Evolutionary conservation across 2,113 vertebrate species (phyloP), one percentile per base, ranked within the genome.

Genomic region (Cacatua alba): DNA sequence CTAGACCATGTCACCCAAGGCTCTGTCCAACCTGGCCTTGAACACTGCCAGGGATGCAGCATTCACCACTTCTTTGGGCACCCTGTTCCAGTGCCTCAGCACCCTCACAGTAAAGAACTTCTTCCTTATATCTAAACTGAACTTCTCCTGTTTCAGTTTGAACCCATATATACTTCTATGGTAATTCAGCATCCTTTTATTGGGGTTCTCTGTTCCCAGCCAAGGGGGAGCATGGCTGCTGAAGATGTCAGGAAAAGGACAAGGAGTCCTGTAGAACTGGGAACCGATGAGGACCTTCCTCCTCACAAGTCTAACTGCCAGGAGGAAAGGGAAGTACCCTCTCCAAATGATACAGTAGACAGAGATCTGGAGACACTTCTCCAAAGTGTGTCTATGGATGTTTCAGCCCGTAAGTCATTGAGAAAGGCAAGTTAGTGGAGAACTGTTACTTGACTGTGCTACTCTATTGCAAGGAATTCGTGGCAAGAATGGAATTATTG

Each of bases 11-110:
- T 59, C 20, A 7, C 20, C 33, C 33, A n/a, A 59, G 33, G 55
- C 19, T n/a, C 33, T 59, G 55, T 59, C 55, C 55, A 59, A 23
- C 33, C 33, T 59, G 33, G 13, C 20, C 13, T n/a, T 59, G 13
- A 23, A 15, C 33, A 23, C 33, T 59, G 57, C 33, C 33, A 59
- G 33, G 33, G 13, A 59, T 15, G 13, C 20, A n/a, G 57, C 20
- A 59, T 59, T 59, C 13, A 59, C 13, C 20, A n/a, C 33, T 59
- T 59, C 33, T 14, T 4, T 59, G 20, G 33, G 9, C 13, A 15
- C 2, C 20, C 57, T 21, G 9, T 9, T 2, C 33, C 13, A 23
- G 20, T 10, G 9, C 13, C 33, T 23, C 33, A 14, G 0, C 20
- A n/a, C 8, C 20, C 33, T n/a, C 33, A 59, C 33, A 35, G 33